Base-by-base conservation (phyloP, 1,140 invertebrate genomes). In the Lithobius niger region DNA sequence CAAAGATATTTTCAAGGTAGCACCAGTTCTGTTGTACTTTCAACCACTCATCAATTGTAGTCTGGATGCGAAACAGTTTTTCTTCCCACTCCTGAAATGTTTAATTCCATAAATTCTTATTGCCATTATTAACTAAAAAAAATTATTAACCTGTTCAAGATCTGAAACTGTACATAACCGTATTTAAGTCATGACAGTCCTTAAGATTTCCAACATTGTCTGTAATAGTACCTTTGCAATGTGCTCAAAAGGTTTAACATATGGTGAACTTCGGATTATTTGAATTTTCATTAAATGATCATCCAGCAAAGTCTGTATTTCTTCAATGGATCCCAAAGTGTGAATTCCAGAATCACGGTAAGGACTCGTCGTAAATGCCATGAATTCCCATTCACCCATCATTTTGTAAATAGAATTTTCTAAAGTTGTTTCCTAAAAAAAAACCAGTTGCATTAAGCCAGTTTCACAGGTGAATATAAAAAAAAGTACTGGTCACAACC, bases 1-100 rank as follows among this genome's bases (percentile, higher is more conserved):
- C 87, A 71, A 96, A 96, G 61, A 96, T 91, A 0, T 89, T 89
- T 59, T 94, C 73, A 24, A 96, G 73, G 68, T 95, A 93, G n/a
- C 94, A 74, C 83, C 88, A 96, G 59, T 88, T 86, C 31, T 82
- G 77, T 58, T 76, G 72, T 2, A 82, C 88, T 70, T 85, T 88
- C 2, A 86, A 78, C 89, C 89, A 94, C 67, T 88, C 82, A 60
- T 92, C 86, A 15, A 94, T 76, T 1, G 87, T 87, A 40, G 75
- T 74, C 67, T 89, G 86, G 0, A 91, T 79, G 42, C 83, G 69
- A 43, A 81, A 74, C 26, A 94, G 75, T 64, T 82, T 83, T 19
- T 81, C 78, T 67, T 92, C 93, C 85, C 89, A 94, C 1, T 78
- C 75, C 65, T 77, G 18, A 40, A 40, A 15, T 47, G 15, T 15